Percentiles rank a stretch among this genome's conserved stretches.
Conservation (phyloP, 2,888 invertebrate species). For the Scotopteryx bipunctaria region DNA sequence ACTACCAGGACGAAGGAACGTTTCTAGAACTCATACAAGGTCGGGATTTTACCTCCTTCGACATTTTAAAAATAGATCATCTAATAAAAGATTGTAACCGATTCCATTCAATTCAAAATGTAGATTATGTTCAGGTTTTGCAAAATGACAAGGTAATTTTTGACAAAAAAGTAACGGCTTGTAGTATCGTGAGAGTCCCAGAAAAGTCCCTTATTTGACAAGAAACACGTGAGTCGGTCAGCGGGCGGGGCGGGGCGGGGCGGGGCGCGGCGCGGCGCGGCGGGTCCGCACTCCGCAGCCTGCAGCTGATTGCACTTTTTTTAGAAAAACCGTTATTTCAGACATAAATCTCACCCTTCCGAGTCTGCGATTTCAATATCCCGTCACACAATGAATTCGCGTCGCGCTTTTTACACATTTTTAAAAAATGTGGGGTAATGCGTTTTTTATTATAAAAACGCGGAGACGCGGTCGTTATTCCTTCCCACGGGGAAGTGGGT, state of each 20-base stretch:
- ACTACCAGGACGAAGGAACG: no score
- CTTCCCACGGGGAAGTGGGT: conserved; percentile 83
- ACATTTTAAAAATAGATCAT: neutral
- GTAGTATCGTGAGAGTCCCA: conserved; percentile 23
- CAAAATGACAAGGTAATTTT: neutral
- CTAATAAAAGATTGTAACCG: neutral
- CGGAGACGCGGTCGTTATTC: conserved; percentile 77
- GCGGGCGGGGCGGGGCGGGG: neutral
- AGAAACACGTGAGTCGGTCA: conserved; percentile 27
- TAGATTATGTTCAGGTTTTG: neutral
- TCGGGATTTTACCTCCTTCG: no score
- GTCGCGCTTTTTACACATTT: conserved; percentile 69
- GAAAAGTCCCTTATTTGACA: conserved; percentile 12
- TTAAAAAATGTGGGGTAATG: conserved; percentile 81
- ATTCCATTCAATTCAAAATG: neutral
- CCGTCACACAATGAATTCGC: conserved; percentile 67
- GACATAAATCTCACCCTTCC: conserved; percentile 82
- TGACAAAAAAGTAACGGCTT: conserved; percentile 20
- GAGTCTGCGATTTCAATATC: conserved; percentile 72
- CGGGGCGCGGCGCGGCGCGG: conserved; percentile 2
- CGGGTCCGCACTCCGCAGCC: conserved; percentile 29
- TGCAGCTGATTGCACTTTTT: conserved; percentile 76
- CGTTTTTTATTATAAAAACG: conserved; percentile 76
- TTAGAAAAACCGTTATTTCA: conserved; percentile 77
- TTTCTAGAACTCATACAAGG: no score